Conservation (phyloP, 2,888 invertebrate species). For the Cephonodes hylas region DNA sequence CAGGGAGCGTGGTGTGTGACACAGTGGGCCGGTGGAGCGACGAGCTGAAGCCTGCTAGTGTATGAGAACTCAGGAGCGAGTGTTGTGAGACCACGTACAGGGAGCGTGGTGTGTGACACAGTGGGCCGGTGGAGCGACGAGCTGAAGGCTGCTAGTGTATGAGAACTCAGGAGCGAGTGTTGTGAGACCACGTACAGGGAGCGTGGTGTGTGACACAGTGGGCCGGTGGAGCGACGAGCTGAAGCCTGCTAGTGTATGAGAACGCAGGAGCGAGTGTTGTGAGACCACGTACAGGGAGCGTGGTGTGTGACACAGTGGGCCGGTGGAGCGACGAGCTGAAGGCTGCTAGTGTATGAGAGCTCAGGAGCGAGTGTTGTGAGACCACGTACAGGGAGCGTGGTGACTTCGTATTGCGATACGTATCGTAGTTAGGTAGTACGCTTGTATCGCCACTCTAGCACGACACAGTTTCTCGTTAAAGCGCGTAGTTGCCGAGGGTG, state of each 20-base stretch:
- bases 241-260: background rate
- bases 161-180: background rate
- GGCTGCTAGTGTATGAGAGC: constrained; percentile 3
- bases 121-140: background rate
- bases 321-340: constrained; percentile 3
- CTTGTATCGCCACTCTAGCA: background rate
- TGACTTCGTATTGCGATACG: background rate
- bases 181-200: background rate
- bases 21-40: background rate
- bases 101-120: background rate
- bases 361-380: constrained; percentile 4
- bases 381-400: background rate
- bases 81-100: background rate
- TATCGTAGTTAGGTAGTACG: background rate
- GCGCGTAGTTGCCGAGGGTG: background rate
- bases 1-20: background rate
- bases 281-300: constrained; percentile 1
- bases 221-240: background rate
- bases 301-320: background rate
- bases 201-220: background rate
- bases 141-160: background rate
- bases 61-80: background rate
- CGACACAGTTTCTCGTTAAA: constrained; percentile 9
- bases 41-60: background rate
- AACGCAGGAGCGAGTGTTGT: constrained; percentile 2